Evolutionary conservation across 2,888 invertebrate species (phyloP).

Genomic region (Suillia variegata): DNA sequence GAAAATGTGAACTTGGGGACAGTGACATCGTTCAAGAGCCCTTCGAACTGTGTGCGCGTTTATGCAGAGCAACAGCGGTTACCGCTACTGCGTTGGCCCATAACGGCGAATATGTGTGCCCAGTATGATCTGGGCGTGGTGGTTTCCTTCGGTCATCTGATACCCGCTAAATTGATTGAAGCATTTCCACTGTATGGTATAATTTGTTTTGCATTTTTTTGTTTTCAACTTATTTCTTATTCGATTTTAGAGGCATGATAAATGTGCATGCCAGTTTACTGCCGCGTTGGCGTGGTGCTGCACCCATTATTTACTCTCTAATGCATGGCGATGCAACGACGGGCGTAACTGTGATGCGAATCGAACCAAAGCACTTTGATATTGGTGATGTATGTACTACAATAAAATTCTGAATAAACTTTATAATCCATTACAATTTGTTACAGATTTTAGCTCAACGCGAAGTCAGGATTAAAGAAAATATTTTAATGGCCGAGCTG

Average conservation of each 20-base stretch:
- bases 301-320: slow-evolving; percentile 86
- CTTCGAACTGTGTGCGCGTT: slow-evolving; percentile 69
- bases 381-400: slow-evolving; percentile 68
- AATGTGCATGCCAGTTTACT: slow-evolving; percentile 93
- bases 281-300: slow-evolving; percentile 92
- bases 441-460: slow-evolving; percentile 63
- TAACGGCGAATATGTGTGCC: slow-evolving; percentile 55
- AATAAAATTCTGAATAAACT: neutral
- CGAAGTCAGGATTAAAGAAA: slow-evolving; percentile 64
- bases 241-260: slow-evolving; percentile 83
- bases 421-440: no score
- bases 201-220: neutral
- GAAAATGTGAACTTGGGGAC: slow-evolving; percentile 63
- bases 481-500: slow-evolving; percentile 71
- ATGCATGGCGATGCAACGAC: slow-evolving; percentile 80
- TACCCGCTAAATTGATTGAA: slow-evolving; percentile 76
- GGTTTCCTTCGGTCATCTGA: slow-evolving; percentile 91
- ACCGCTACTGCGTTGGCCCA: slow-evolving; percentile 74
- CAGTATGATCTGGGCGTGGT: slow-evolving; percentile 85
- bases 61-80: slow-evolving; percentile 69
- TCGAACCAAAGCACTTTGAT: slow-evolving; percentile 82
- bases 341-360: slow-evolving; percentile 87
- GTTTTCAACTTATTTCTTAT: neutral
- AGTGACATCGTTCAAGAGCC: slow-evolving; percentile 71
- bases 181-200: slow-evolving; percentile 81